phyloP scores from a whole-genome alignment of 1,140 invertebrate species.

The Colletes gigas region DNA sequence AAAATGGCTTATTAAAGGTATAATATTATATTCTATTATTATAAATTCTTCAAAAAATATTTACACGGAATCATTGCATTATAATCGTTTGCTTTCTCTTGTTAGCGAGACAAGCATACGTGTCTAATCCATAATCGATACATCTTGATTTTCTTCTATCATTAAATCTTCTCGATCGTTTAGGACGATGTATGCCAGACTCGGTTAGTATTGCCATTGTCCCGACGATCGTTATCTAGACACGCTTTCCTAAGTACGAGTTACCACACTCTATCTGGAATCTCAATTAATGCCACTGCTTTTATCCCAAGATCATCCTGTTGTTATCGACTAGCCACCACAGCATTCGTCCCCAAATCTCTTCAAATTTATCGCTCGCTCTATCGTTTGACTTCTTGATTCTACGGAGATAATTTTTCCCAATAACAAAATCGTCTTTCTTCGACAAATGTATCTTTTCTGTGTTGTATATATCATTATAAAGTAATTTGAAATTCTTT shows the following conservation, averaged over 20 bases:
- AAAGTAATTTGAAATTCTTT: no score
- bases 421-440: no score
- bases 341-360: slow-evolving; percentile 52
- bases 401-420: no score
- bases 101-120: no score
- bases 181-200: slow-evolving; percentile 65
- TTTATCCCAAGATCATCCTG: slow-evolving; percentile 75
- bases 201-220: slow-evolving; percentile 67
- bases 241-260: slow-evolving; percentile 68
- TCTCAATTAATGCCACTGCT: slow-evolving; percentile 76
- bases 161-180: background rate
- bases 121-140: background rate
- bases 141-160: background rate
- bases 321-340: slow-evolving; percentile 74
- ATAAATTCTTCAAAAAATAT: no score
- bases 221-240: slow-evolving; percentile 73
- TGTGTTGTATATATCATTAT: no score
- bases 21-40: no score
- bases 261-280: slow-evolving; percentile 76
- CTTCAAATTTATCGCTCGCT: slow-evolving; percentile 68
- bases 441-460: no score
- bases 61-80: no score
- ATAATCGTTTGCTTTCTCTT: no score
- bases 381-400: background rate
- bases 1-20: no score